phyloP scores from a whole-genome alignment of 2,113 vertebrate species.

The Gulo gulo region DNA sequence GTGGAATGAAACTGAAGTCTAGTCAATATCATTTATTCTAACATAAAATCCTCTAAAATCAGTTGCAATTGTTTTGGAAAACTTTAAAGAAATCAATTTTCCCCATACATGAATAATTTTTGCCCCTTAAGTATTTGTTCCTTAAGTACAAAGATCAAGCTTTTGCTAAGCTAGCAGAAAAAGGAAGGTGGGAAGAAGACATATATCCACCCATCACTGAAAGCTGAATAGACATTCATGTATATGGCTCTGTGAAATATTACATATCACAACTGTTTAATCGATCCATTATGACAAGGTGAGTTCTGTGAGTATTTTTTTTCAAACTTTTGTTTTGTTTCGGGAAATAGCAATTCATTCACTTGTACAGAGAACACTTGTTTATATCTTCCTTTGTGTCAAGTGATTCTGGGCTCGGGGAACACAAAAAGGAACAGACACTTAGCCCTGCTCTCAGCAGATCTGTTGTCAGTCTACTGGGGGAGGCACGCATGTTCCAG shows the following conservation, averaged over 20 bases:
- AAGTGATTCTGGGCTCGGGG: background rate
- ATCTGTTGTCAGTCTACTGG: background rate
- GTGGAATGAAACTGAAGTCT: background rate
- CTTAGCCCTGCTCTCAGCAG: background rate
- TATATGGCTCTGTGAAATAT: background rate
- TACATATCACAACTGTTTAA: background rate
- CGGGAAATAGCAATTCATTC: background rate
- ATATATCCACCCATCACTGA: background rate
- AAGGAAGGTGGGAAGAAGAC: background rate
- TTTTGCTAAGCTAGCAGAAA: background rate
- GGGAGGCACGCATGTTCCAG: background rate
- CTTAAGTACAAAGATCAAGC: slow-evolving; percentile 21
- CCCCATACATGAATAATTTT: background rate
- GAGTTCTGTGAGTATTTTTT: background rate
- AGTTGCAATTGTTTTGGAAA: background rate
- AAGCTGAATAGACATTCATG: background rate
- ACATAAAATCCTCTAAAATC: background rate
- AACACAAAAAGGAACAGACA: background rate
- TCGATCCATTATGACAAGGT: background rate
- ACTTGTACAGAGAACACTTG: background rate
- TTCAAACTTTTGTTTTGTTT: background rate
- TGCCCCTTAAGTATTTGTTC: background rate
- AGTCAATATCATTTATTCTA: background rate
- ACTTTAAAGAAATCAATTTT: slow-evolving; percentile 17
- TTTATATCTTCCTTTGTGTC: background rate